Evolutionary conservation across 2,888 invertebrate species (phyloP), one percentile per base, ranked within the genome.

Genomic region (Stegana nigrithorax): DNA sequence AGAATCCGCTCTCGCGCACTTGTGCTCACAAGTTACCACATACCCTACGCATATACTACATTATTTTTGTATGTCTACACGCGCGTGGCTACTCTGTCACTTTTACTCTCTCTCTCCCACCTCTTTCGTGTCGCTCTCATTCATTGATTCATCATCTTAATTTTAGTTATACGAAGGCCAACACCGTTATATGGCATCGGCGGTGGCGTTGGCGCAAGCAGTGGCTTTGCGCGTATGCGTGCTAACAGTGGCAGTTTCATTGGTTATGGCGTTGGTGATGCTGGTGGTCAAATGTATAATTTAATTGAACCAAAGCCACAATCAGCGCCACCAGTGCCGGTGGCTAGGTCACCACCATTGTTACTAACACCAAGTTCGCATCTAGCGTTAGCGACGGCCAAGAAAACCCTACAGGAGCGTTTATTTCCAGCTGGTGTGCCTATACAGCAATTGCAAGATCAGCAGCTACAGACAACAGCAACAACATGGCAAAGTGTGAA

Each of bases 151-250:
- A 78, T 78, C 76, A 83, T 83, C 80, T 83, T 79, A 76, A 82
- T 85, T 84, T 83, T 84, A 85, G 86, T 84, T 82, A 83, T 85
- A 81, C 84, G 85, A 79, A 91, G 91, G 86, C 92, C 92, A 59
- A 67, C 77, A 73, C 66, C 77, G 63, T 73, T 75, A 63, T 73
- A 74, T 72, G 83, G 82, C 78, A 76, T 72, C 71, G 74, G 76
- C 72, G 71, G 68, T 60, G 75, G 73, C 65, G 67, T 59, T 64
- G 64, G 67, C 66, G 65, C 66, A 51, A 62, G 62, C 59, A 42
- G 42, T 50, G 32, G 36, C 21, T 55, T 27, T 36, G 63, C 60
- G 65, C 67, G 68, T 67, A 71, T 69, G 71, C 71, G 69, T 71
- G 68, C 68, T 63, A 21, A 21, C 19, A 21, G 60, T 58, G 69